phyloP scores from a whole-genome alignment of 1,140 invertebrate species.

The Drosophila hydei region DNA sequence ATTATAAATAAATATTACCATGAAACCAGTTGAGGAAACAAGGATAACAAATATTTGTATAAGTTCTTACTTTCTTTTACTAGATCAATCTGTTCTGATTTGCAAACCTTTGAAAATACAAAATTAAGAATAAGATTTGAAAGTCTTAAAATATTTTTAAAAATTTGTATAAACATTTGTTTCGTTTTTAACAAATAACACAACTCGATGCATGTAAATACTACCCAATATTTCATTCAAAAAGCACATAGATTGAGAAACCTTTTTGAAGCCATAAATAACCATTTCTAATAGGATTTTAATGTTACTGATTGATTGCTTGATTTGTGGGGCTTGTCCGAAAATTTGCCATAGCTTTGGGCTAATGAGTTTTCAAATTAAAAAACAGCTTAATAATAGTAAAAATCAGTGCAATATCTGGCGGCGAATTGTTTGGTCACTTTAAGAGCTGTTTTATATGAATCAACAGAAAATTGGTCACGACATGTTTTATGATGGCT shows the following conservation, averaged over 20 bases:
- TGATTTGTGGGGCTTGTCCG: constrained; percentile 49
- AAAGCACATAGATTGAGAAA: too few relatives aligned
- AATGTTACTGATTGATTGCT: constrained; percentile 58
- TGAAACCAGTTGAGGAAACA: background rate
- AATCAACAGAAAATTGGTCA: constrained; percentile 62
- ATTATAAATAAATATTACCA: background rate
- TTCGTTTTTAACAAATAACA: too few relatives aligned
- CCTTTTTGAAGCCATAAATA: constrained; percentile 24
- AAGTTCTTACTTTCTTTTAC: too few relatives aligned
- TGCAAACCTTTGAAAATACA: too few relatives aligned
- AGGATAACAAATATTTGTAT: background rate
- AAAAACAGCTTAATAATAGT: constrained; percentile 8
- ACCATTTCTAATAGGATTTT: constrained; percentile 53
- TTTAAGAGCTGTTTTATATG: constrained; percentile 35
- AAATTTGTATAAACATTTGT: too few relatives aligned
- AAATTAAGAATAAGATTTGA: too few relatives aligned
- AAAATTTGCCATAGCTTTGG: constrained; percentile 21
- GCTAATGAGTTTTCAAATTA: constrained; percentile 68
- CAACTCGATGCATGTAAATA: too few relatives aligned
- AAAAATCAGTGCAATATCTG: constrained; percentile 15
- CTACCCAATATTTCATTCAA: too few relatives aligned
- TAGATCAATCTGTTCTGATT: too few relatives aligned
- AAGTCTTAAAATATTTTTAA: too few relatives aligned
- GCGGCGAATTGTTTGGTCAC: constrained; percentile 46
- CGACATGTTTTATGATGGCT: constrained; percentile 52